Percentiles rank a stretch among this genome's conserved stretches.
Evolutionary conservation across 2,113 vertebrate species (phyloP).

Genomic region (Cynocephalus volans): DNA sequence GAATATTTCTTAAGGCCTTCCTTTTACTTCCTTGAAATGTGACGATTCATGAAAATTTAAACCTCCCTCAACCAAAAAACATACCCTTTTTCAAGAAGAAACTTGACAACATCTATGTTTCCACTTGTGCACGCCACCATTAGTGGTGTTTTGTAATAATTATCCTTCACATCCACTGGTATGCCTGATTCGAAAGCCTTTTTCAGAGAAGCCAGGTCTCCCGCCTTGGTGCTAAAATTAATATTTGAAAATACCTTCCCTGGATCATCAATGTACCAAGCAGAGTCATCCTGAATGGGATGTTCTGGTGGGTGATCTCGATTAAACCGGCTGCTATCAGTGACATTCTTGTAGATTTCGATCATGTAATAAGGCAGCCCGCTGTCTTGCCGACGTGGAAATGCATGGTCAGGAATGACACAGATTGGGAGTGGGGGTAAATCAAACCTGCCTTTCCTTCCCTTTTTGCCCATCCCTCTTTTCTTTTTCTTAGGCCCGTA

Average conservation of each 20-base stretch:
- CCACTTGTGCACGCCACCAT: constrained; percentile 94
- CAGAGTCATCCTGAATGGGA: constrained; percentile 94
- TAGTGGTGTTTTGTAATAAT: constrained; percentile 95
- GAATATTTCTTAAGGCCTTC: neutral
- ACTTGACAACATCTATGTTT: constrained; percentile 91
- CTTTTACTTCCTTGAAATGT: neutral
- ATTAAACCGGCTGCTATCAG: constrained; percentile 87
- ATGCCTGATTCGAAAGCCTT: constrained; percentile 93
- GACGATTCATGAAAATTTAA: constrained; percentile 12
- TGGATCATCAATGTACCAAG: constrained; percentile 93
- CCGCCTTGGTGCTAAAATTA: constrained; percentile 92
- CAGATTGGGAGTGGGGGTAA: constrained; percentile 92
- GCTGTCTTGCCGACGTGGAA: constrained; percentile 87
- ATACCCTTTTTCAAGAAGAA: constrained; percentile 94
- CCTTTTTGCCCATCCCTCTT: constrained; percentile 84
- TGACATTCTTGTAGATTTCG: constrained; percentile 87
- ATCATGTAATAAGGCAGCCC: constrained; percentile 94
- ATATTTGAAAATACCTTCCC: constrained; percentile 90
- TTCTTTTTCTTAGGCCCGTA: constrained; percentile 91
- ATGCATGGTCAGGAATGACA: constrained; percentile 84
- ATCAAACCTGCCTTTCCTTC: constrained; percentile 88
- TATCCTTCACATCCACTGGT: constrained; percentile 93
- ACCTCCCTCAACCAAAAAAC: constrained; percentile 51
- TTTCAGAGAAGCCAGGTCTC: constrained; percentile 93
- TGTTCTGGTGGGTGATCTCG: constrained; percentile 90